Evolutionary conservation across 2,797 vertebrate species (phyloP).

Genomic region (Cynopterus sphinx): DNA sequence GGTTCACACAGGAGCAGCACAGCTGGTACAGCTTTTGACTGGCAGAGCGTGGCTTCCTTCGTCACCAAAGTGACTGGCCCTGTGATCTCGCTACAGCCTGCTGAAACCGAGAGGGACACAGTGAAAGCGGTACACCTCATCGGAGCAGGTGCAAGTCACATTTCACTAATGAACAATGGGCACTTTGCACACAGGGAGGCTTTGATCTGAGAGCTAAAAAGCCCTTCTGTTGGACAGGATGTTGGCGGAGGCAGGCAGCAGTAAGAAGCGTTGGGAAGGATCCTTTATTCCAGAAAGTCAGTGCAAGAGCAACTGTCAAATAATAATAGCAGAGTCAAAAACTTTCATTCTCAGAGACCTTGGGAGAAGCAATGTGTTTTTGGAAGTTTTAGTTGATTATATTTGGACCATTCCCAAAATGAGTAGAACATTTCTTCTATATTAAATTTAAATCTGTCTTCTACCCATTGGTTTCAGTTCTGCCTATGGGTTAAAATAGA

Average conservation of each 20-base stretch:
- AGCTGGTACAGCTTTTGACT: constrained; percentile 46
- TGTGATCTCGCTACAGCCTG: constrained; percentile 69
- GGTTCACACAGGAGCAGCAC: constrained; percentile 52
- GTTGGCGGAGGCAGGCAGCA: constrained; percentile 50
- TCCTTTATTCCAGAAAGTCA: constrained; percentile 35
- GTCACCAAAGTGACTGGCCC: constrained; percentile 59
- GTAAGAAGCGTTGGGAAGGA: constrained; percentile 26
- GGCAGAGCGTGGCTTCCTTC: constrained; percentile 72
- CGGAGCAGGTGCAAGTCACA: constrained; percentile 66
- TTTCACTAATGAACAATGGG: constrained; percentile 74
- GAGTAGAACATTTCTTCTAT: neutral
- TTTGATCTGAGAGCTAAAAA: constrained; percentile 72
- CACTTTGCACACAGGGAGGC: constrained; percentile 66
- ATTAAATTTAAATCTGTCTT: constrained; percentile 32
- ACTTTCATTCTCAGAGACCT: neutral
- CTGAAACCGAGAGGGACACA: constrained; percentile 56
- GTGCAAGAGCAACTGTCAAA: neutral
- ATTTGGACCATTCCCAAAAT: neutral
- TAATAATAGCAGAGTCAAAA: neutral
- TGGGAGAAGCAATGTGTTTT: neutral
- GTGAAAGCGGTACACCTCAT: constrained; percentile 45
- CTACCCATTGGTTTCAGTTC: neutral
- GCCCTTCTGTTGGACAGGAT: constrained; percentile 68
- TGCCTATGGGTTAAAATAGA: neutral
- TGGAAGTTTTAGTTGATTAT: neutral